Evolutionary conservation across 2,888 invertebrate genomes (phyloP).

Genomic region (Brenthis hecate): DNA sequence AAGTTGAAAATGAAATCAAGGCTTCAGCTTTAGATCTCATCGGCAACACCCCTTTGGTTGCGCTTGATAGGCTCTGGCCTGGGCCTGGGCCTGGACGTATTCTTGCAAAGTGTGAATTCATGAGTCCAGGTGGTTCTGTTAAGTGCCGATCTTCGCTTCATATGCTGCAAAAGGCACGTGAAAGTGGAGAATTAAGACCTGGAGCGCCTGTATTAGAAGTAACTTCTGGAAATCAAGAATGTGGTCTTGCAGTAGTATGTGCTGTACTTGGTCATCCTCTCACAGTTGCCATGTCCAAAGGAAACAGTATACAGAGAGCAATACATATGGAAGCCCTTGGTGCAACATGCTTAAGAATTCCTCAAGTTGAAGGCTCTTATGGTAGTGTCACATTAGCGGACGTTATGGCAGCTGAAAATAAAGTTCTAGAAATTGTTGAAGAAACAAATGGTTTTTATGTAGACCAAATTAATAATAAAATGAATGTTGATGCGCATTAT

Average conservation of each 20-base stretch:
- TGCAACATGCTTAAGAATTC: conserved; percentile 67
- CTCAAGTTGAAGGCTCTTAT: conserved; percentile 74
- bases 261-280: conserved; percentile 70
- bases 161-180: conserved; percentile 63
- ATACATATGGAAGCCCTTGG: conserved; percentile 77
- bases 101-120: conserved; percentile 74
- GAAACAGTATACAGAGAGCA: conserved; percentile 72
- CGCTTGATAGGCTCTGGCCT: conserved; percentile 66
- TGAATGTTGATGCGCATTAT: conserved; percentile 66
- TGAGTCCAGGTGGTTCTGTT: conserved; percentile 75
- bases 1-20: conserved; percentile 63
- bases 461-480: conserved; percentile 67
- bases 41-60: conserved; percentile 72
- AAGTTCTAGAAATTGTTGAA: conserved; percentile 57
- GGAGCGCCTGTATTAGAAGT: conserved; percentile 67
- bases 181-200: conserved; percentile 60
- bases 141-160: conserved; percentile 70
- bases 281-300: conserved; percentile 71
- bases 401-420: conserved; percentile 64
- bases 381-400: conserved; percentile 72
- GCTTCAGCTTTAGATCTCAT: conserved; percentile 72
- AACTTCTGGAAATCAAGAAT: conserved; percentile 75
- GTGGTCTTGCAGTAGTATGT: conserved; percentile 73
- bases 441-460: conserved; percentile 68
- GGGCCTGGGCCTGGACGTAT: conserved; percentile 72